Conservation (phyloP, 2,797 vertebrate genomes). For the Australoheros facetus region DNA sequence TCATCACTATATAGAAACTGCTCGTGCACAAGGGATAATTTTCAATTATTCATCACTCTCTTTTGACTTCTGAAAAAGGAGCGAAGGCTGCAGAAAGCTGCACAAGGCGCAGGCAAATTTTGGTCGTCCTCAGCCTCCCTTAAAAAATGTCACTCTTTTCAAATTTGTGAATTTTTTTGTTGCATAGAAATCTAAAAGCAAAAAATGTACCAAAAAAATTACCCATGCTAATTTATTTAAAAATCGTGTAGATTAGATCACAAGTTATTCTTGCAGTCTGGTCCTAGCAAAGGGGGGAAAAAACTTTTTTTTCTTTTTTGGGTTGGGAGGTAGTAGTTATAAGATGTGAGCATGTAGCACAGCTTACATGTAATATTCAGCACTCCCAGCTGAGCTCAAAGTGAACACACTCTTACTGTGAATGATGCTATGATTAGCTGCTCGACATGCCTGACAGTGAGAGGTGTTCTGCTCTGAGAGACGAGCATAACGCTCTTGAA, state of each 20-base stretch:
- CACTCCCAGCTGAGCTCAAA: constrained; percentile 47
- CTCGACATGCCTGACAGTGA: constrained; percentile 15
- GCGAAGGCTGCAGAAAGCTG: background rate
- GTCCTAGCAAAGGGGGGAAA: background rate
- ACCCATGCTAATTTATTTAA: background rate
- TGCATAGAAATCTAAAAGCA: background rate
- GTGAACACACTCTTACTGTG: constrained; percentile 22
- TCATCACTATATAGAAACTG: background rate
- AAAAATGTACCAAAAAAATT: background rate
- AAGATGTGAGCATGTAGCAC: background rate
- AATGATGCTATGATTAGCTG: constrained; percentile 40
- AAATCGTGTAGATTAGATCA: background rate
- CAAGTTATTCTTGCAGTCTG: constrained; percentile 50
- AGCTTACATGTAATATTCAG: constrained; percentile 62
- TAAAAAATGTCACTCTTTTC: background rate
- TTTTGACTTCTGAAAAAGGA: background rate
- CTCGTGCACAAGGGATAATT: background rate
- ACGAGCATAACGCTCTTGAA: background rate
- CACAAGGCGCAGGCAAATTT: background rate
- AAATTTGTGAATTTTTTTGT: background rate
- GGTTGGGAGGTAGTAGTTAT: background rate
- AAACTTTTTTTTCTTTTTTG: background rate
- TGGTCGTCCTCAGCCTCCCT: accelerated
- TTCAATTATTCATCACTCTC: constrained; percentile 4
- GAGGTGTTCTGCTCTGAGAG: background rate